A percentile compares a stretch with the other conserved stretches of the same genome.
Evolutionary conservation across 2,797 vertebrate genomes (phyloP).

Genomic region (Pampus argenteus): DNA sequence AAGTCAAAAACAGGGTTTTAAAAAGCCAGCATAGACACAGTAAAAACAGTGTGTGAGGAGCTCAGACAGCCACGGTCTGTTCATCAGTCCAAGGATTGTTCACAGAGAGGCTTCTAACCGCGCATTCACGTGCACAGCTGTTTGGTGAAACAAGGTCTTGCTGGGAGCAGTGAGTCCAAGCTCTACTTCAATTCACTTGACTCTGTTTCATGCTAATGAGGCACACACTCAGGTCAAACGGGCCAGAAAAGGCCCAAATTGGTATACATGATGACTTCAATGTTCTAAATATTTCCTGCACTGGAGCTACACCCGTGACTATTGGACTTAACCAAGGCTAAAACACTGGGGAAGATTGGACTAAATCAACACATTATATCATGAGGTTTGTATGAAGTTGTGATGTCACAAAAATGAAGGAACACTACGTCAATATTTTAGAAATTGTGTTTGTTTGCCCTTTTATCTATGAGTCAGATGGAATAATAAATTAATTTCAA

Average conservation of each 20-base stretch:
- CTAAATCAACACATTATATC: background rate
- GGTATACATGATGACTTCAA: constrained; percentile 12
- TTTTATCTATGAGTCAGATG: too few relatives aligned
- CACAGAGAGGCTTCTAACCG: background rate
- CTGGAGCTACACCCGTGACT: background rate
- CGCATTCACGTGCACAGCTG: background rate
- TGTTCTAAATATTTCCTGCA: constrained; percentile 8
- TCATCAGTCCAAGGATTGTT: background rate
- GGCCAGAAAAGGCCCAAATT: constrained; percentile 5
- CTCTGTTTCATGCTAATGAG: background rate
- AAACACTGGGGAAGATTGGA: background rate
- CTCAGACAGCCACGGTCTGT: background rate
- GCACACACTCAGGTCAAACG: constrained; percentile 9
- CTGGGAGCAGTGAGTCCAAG: background rate
- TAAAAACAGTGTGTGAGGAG: constrained; percentile 6
- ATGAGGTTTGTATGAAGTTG: background rate
- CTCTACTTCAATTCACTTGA: background rate
- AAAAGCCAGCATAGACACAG: constrained; percentile 12
- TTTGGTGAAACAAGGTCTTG: background rate
- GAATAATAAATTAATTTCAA: background rate
- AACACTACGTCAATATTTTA: background rate
- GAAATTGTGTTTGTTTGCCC: too few relatives aligned
- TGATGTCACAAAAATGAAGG: background rate
- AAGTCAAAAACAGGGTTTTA: constrained; percentile 27
- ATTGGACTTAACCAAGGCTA: background rate